A percentile compares a stretch with the other conserved stretches of the same genome.
phyloP scores from a whole-genome alignment of 2,888 invertebrate genomes.

The Mythimna albipuncta region DNA sequence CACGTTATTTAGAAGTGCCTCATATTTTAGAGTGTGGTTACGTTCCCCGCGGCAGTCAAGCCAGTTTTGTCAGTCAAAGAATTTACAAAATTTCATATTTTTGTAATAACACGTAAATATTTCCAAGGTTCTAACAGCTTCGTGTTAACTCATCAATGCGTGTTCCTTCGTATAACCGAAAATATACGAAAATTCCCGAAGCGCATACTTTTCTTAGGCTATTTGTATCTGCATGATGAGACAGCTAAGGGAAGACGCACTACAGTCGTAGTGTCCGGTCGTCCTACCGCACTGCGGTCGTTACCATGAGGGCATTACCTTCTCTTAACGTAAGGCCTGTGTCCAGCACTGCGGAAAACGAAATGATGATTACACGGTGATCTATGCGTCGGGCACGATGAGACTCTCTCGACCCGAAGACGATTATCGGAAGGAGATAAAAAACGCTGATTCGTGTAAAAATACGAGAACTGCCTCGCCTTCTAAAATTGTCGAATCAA shows the following conservation, averaged over 20 bases:
- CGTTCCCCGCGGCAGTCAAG: no score
- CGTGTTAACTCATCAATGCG: no score
- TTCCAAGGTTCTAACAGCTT: no score
- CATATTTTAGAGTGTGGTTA: no score
- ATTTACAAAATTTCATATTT: no score
- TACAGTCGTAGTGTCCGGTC: neutral
- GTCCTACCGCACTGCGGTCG: neutral
- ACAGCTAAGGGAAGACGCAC: slow-evolving; percentile 25
- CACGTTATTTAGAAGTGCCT: no score
- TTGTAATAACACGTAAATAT: no score
- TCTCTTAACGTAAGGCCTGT: slow-evolving; percentile 28
- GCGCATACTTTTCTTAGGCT: no score
- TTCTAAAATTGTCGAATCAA: neutral
- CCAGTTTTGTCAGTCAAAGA: no score
- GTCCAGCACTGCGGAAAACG: slow-evolving; percentile 35
- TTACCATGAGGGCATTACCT: slow-evolving; percentile 37
- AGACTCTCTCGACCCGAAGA: neutral
- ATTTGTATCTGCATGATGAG: neutral
- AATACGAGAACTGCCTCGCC: neutral
- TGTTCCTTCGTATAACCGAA: no score
- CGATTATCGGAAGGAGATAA: neutral
- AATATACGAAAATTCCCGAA: no score
- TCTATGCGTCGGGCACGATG: slow-evolving; percentile 2
- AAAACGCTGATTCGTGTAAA: neutral
- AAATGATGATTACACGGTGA: slow-evolving; percentile 34